These are phyloP conservation scores for Misgurnus anguillicaudatus DNA, from an alignment of 2,113 vertebrate species.

Conservation along the genomic window DNA sequence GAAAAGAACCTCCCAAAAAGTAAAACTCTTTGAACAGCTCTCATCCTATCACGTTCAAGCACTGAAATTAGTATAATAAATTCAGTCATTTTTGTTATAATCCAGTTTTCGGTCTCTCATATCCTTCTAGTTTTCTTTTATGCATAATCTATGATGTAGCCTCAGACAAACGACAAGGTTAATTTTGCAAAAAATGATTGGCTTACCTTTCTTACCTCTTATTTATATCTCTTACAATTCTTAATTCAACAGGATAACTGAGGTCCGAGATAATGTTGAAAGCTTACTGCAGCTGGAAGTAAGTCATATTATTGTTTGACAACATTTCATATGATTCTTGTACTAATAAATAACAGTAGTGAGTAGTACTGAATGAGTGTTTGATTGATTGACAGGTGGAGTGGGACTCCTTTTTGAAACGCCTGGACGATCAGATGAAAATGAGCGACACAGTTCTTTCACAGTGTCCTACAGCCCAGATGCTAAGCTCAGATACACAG, in stretches of 20 bases:
- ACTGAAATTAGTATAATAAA: no score
- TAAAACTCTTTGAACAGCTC: no score
- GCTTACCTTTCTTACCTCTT: no score
- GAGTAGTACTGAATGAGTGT: background rate
- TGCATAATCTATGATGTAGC: background rate
- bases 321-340: no score
- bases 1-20: no score
- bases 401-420: conserved; percentile 72
- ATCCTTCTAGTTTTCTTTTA: no score
- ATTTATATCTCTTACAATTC: background rate
- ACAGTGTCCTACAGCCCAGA: conserved; percentile 15
- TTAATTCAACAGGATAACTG: conserved; percentile 49
- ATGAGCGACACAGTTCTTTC: conserved; percentile 54
- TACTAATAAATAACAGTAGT: background rate
- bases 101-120: no score
- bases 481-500: conserved; percentile 55
- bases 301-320: no score
- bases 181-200: background rate
- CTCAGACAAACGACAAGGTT: background rate
- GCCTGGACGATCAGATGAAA: conserved; percentile 62
- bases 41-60: no score
- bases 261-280: conserved; percentile 62
- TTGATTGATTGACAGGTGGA: conserved; percentile 56
- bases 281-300: conserved; percentile 71
- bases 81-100: no score